These are phyloP conservation scores for Hyposoter didymator DNA, from an alignment of 2,888 invertebrate species.

Conservation along the genomic window DNA sequence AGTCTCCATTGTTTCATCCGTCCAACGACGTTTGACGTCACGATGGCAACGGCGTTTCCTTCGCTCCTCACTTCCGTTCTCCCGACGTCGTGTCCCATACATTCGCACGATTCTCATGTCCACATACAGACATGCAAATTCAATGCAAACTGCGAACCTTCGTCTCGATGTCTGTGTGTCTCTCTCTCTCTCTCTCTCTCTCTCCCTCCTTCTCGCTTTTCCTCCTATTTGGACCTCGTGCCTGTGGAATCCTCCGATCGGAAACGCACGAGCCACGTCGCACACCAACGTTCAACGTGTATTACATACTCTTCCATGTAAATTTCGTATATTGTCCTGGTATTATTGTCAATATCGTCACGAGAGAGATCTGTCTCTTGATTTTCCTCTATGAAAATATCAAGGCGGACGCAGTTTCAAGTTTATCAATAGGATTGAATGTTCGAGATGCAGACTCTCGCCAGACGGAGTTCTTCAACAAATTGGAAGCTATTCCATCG, in stretches of 20 bases:
- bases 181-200: slow-evolving; percentile 37
- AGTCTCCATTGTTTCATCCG: slow-evolving; percentile 79
- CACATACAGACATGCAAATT: slow-evolving; percentile 10
- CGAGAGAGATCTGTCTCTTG: slow-evolving; percentile 5
- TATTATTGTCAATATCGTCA: slow-evolving; percentile 23
- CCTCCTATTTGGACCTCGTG: slow-evolving; percentile 31
- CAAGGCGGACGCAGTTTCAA: not conserved
- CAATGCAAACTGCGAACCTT: not conserved
- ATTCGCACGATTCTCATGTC: not conserved
- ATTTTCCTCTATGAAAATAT: slow-evolving; percentile 19
- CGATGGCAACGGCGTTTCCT: slow-evolving; percentile 80
- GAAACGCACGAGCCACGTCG: slow-evolving; percentile 32
- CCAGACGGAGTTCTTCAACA: not conserved
- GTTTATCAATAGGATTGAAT: slow-evolving; percentile 19
- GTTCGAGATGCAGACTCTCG: not conserved
- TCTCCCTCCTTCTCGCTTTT: slow-evolving; percentile 43
- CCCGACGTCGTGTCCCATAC: slow-evolving; percentile 40
- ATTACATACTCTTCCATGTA: not conserved
- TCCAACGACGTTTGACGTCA: slow-evolving; percentile 80
- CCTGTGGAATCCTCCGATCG: slow-evolving; percentile 40
- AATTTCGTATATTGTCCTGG: slow-evolving; percentile 20
- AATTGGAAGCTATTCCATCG: not conserved
- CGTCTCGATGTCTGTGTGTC: slow-evolving; percentile 27
- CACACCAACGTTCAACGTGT: slow-evolving; percentile 9
- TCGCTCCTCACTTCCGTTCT: slow-evolving; percentile 72